A percentile compares a stretch with the other conserved stretches of the same genome.
Conservation (phyloP, 2,888 invertebrate genomes). For the Strigamia maritima region DNA sequence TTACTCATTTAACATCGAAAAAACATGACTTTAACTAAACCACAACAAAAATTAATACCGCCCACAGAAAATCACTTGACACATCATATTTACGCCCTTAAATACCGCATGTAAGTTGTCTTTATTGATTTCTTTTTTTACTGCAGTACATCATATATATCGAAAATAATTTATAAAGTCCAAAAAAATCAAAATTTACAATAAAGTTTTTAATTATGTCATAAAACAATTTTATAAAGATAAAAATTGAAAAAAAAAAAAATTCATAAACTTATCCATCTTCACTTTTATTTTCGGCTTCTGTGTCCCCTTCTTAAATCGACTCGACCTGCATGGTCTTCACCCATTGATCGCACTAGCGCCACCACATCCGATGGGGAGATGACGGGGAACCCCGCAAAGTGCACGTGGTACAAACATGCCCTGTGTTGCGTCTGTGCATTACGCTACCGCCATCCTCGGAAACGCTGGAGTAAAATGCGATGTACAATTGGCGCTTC, state of each 20-base stretch:
- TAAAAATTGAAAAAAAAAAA: background rate
- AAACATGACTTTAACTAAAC: too few species aligned
- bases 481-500: background rate
- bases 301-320: background rate
- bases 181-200: too few species aligned
- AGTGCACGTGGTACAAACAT: slow-evolving; percentile 7
- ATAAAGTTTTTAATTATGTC: too few species aligned
- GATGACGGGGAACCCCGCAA: slow-evolving; percentile 10
- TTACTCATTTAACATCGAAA: too few species aligned
- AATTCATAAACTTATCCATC: background rate
- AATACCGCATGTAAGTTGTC: too few species aligned
- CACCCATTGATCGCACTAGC: slow-evolving; percentile 14
- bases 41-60: too few species aligned
- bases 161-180: too few species aligned
- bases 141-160: too few species aligned
- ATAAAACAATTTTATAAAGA: too few species aligned
- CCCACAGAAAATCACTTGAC: too few species aligned
- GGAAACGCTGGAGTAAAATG: background rate
- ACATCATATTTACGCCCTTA: too few species aligned
- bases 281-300: background rate
- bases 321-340: background rate
- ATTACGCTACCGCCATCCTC: background rate
- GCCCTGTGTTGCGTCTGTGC: background rate
- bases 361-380: slow-evolving; percentile 10
- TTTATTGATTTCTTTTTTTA: too few species aligned